Evolutionary conservation across 2,113 vertebrate species (phyloP).

Genomic region (Myodes glareolus): DNA sequence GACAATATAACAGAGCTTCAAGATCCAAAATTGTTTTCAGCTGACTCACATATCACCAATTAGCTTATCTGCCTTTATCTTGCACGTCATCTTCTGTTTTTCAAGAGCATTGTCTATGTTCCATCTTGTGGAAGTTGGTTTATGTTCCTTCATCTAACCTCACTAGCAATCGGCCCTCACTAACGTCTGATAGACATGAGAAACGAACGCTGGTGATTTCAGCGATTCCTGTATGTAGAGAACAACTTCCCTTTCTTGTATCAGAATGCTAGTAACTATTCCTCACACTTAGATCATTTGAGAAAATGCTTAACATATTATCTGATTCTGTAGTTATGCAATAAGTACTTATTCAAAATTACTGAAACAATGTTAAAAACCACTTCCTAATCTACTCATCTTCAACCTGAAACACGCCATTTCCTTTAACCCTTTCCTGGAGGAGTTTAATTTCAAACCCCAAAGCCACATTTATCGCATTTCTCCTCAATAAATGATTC

Average conservation of each 20-base stretch:
- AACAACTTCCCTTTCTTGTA: background rate
- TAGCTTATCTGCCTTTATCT: background rate
- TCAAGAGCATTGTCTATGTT: conserved; percentile 7
- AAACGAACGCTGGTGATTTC: background rate
- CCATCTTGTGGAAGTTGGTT: background rate
- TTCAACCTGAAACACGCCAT: background rate
- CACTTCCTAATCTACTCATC: conserved; percentile 4
- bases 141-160: background rate
- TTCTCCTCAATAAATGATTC: background rate
- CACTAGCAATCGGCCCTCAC: background rate
- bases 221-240: background rate
- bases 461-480: background rate
- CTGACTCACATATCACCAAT: background rate
- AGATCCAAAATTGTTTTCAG: background rate
- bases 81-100: background rate
- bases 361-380: conserved; percentile 34
- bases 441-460: background rate
- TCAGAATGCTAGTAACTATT: background rate
- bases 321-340: background rate
- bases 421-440: conserved; percentile 34
- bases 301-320: conserved; percentile 24
- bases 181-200: background rate
- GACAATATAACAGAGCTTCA: background rate
- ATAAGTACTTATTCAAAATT: background rate
- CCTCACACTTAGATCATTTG: background rate